Evolutionary conservation across 2,113 vertebrate genomes (phyloP), one percentile per base, ranked within the genome.

Genomic region (Archilochus colubris): DNA sequence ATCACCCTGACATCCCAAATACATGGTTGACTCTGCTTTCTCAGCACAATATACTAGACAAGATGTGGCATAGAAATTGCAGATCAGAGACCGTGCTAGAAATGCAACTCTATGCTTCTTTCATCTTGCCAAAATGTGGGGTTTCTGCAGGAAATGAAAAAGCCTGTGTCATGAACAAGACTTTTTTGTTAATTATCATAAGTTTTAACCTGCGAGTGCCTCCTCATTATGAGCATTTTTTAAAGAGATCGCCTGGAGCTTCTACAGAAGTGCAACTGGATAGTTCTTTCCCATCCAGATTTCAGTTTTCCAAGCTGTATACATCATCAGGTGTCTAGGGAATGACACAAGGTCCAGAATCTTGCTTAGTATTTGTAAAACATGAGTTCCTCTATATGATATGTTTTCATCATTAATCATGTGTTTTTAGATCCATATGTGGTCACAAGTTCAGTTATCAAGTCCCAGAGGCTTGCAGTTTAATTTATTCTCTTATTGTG

Each of bases 351-450:
- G 17, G 40, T 74, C 36, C 61, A 79, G n/a, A 58, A 66, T 91
- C n/a, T 86, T 62, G n/a, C 55, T 81, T 44, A 72, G 24, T 46
- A 20, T 82, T 68, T 82, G 13, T 91, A 76, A 79, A 88, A 68
- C 46, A 46, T 40, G 28, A 83, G 27, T 6, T 82, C 31, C 38
- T 92, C 68, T 70, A 27, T 63, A 55, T 46, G 84, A 40, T 18
- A 16, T 36, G 8, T 90, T 88, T 95, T 83, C 44, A 48, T 86
- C 24, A 76, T 88, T 77, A 84, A 68, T 97, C 81, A 88, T 93
- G 28, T 51, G 23, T 27, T 86, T 92, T 82, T 62, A 27, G 62
- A 81, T 82, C 62, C 86, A 93, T 74, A 76, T 94, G 86, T 43
- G n/a, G 27, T 76, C 82, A 73, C 27, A 82, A 75, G 19, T 73